Evolutionary conservation across 1,140 invertebrate genomes (phyloP).

Genomic region (Gerris buenoi): DNA sequence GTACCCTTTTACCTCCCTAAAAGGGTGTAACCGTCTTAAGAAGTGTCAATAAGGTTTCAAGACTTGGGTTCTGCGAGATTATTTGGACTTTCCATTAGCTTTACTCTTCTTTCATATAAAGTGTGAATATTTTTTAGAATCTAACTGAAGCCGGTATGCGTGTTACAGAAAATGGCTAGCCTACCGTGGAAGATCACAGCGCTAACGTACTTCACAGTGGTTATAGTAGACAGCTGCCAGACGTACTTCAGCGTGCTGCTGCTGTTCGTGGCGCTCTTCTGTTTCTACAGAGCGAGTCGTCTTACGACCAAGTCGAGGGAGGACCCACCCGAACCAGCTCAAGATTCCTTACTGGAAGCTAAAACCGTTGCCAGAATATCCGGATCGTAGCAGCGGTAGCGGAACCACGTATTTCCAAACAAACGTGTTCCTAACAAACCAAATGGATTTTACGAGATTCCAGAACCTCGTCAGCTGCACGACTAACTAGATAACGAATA

Average conservation of each 20-base stretch:
- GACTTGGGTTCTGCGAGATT: too few relatives aligned
- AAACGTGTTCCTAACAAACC: too few relatives aligned
- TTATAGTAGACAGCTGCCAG: slow-evolving; percentile 31
- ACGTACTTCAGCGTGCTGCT: slow-evolving; percentile 13
- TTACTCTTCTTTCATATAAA: background rate
- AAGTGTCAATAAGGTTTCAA: too few relatives aligned
- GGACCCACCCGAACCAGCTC: background rate
- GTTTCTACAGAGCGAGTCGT: background rate
- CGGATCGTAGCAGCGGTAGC: slow-evolving; percentile 1
- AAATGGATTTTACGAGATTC: too few relatives aligned
- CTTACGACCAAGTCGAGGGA: background rate
- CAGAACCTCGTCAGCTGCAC: too few relatives aligned
- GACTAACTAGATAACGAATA: too few relatives aligned
- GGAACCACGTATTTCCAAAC: too few relatives aligned
- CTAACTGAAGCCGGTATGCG: background rate
- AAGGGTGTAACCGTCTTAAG: too few relatives aligned
- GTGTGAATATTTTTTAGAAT: background rate
- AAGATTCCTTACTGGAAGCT: too few relatives aligned
- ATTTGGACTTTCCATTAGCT: background rate
- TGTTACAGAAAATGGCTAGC: slow-evolving; percentile 41
- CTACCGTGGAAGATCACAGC: slow-evolving; percentile 35
- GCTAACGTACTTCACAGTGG: slow-evolving; percentile 34
- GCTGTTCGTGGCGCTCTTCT: slow-evolving; percentile 6
- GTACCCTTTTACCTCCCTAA: too few relatives aligned
- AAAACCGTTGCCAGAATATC: background rate